These are phyloP conservation scores for Puntigrus tetrazona DNA, from an alignment of 2,113 vertebrate species.

Conservation along the genomic window DNA sequence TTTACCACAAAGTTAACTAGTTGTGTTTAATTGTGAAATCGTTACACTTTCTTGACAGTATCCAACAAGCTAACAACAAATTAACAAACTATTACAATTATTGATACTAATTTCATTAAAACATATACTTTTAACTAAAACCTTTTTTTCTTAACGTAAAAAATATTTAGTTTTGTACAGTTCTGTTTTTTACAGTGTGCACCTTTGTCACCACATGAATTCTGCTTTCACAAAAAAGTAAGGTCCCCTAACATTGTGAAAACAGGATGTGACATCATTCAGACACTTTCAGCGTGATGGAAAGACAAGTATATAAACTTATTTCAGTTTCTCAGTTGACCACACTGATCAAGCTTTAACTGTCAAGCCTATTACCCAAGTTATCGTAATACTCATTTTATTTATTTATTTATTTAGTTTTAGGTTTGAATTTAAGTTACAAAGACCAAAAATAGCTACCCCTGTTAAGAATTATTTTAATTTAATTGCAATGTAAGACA, in stretches of 20 bases:
- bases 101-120: neutral
- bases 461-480: neutral
- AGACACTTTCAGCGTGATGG: neutral
- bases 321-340: neutral
- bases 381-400: neutral
- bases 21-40: neutral
- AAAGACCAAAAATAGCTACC: neutral
- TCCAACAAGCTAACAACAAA: neutral
- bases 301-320: neutral
- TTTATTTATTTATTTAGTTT: neutral
- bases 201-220: neutral
- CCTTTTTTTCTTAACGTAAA: neutral
- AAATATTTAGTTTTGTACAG: neutral
- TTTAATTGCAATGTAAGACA: neutral
- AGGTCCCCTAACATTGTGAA: neutral
- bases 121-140: neutral
- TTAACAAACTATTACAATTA: neutral
- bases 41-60: neutral
- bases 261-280: neutral
- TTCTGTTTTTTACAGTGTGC: too few relatives aligned
- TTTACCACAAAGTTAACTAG: neutral
- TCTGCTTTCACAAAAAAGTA: neutral
- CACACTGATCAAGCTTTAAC: neutral
- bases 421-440: neutral
- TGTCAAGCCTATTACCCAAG: neutral